Evolutionary conservation across 1,140 invertebrate species (phyloP).

Genomic region (Drosophila kepulauana): DNA sequence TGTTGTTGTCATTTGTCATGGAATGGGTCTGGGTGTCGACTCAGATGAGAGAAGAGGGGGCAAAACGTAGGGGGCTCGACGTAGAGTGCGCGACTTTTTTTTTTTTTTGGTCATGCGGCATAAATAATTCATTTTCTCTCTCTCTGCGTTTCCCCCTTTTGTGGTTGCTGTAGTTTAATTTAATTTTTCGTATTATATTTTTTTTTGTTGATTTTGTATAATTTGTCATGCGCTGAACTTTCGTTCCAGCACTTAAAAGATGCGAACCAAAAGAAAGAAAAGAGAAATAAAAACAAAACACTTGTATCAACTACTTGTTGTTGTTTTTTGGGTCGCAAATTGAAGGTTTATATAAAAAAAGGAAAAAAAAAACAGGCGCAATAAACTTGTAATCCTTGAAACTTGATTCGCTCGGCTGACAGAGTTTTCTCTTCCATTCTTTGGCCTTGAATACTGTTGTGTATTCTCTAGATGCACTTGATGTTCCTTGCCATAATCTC

Average conservation of each 20-base stretch:
- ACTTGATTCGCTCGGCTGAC: no score
- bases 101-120: conserved; percentile 16
- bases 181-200: conserved; percentile 16
- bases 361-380: no score
- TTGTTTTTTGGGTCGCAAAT: conserved; percentile 11
- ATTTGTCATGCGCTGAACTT: conserved; percentile 19
- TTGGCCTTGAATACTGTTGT: not conserved
- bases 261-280: not conserved
- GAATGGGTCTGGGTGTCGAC: not conserved
- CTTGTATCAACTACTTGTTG: conserved; percentile 31
- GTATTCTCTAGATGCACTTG: not conserved
- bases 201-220: conserved; percentile 11
- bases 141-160: not conserved
- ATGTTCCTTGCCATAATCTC: conserved; percentile 3
- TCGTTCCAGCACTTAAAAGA: not conserved
- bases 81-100: conserved; percentile 19
- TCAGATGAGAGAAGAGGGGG: not conserved
- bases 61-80: conserved; percentile 1
- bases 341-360: conserved; percentile 6
- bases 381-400: no score
- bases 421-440: no score
- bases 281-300: conserved; percentile 16
- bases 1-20: conserved; percentile 64
- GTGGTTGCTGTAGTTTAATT: conserved; percentile 33
- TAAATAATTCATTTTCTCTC: conserved; percentile 31